These are phyloP conservation scores for Psettodes erumei DNA, from an alignment of 2,113 vertebrate genomes.

Conservation along the genomic window DNA sequence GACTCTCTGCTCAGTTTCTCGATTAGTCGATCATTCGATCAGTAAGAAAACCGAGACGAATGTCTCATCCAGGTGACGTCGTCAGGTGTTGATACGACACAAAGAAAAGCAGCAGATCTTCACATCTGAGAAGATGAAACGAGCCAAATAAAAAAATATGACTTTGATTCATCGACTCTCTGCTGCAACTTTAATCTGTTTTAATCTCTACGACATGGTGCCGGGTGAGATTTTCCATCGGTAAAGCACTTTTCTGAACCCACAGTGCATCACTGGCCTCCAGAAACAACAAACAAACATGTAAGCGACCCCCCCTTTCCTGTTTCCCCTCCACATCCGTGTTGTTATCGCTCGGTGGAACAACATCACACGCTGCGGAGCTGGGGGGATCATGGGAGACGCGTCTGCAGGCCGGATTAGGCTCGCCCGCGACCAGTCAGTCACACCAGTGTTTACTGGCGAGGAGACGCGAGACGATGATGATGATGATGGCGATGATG, in stretches of 20 bases:
- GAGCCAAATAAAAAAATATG: too few relatives aligned
- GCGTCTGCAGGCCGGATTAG: slow-evolving; percentile 72
- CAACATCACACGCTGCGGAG: slow-evolving; percentile 56
- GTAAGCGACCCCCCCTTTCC: background rate
- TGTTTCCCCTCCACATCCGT: slow-evolving; percentile 35
- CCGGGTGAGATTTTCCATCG: background rate
- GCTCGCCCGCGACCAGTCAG: slow-evolving; percentile 65
- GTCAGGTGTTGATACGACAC: background rate
- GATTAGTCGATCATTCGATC: background rate
- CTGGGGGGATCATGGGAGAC: slow-evolving; percentile 66
- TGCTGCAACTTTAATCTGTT: background rate
- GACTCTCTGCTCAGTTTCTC: background rate
- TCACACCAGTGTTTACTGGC: slow-evolving; percentile 70
- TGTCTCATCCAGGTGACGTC: background rate
- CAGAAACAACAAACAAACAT: slow-evolving; percentile 8
- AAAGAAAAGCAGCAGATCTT: background rate
- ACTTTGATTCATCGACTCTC: background rate
- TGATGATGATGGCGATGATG: slow-evolving; percentile 28
- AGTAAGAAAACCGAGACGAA: background rate
- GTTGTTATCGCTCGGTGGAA: slow-evolving; percentile 56
- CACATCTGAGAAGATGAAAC: background rate
- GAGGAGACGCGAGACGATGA: slow-evolving; percentile 70
- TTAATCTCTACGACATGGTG: background rate
- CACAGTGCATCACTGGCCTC: background rate
- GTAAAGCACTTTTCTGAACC: background rate